Evolutionary conservation across 2,888 invertebrate genomes (phyloP).

Genomic region (Psylliodes chrysocephalus): DNA sequence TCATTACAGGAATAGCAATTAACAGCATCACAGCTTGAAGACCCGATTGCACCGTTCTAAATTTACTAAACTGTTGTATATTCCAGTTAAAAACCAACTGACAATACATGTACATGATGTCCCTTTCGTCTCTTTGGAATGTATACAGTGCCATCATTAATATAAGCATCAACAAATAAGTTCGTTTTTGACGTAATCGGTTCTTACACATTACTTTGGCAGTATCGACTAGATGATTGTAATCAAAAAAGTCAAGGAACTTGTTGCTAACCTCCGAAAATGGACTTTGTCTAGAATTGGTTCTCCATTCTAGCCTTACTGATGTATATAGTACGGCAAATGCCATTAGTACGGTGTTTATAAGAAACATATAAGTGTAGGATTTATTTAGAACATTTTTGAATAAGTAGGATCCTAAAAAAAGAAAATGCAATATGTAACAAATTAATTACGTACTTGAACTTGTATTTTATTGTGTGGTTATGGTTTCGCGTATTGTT

Average conservation of each 20-base stretch:
- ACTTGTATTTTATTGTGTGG: no score
- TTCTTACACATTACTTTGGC: conserved; percentile 70
- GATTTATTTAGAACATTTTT: conserved; percentile 67
- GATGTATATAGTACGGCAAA: conserved; percentile 74
- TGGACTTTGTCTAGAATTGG: conserved; percentile 72
- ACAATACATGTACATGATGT: conserved; percentile 80
- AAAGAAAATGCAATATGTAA: not conserved
- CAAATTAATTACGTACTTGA: no score
- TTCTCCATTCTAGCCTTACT: conserved; percentile 77
- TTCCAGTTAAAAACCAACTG: conserved; percentile 79
- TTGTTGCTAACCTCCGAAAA: conserved; percentile 69
- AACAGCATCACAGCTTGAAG: conserved; percentile 79
- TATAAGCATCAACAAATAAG: conserved; percentile 76
- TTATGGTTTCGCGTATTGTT: no score
- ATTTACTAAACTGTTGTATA: conserved; percentile 75
- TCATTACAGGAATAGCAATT: conserved; percentile 77
- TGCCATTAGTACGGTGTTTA: conserved; percentile 73
- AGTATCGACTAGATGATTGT: conserved; percentile 73
- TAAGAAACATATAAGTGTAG: conserved; percentile 77
- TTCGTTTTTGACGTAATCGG: conserved; percentile 69
- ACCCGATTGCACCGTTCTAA: conserved; percentile 75
- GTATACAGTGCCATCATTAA: conserved; percentile 82
- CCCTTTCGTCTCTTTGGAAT: conserved; percentile 85
- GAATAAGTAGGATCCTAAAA: conserved; percentile 75
- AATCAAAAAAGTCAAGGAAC: conserved; percentile 77